These are phyloP conservation scores for Papilio protenor DNA, from an alignment of 2,888 invertebrate species.

Conservation along the genomic window DNA sequence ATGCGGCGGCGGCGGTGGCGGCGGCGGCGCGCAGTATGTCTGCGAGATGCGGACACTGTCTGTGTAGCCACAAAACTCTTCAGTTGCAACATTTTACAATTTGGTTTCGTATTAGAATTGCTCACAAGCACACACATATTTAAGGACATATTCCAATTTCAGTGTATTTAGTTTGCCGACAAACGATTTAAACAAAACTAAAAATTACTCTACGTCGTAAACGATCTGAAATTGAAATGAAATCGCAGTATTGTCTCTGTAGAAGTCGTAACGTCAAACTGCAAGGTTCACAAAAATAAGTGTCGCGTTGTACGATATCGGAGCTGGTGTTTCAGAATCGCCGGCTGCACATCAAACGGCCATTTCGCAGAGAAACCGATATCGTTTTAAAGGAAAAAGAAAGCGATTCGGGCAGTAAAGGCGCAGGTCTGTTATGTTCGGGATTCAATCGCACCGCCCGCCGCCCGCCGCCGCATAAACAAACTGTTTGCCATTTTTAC, in stretches of 20 bases:
- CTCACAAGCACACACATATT: not conserved
- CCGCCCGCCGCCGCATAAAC: conserved; percentile 69
- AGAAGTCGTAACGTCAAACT: not conserved
- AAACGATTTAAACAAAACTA: too few species aligned
- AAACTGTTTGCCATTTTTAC: conserved; percentile 81
- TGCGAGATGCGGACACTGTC: not conserved
- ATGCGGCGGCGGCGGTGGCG: not conserved
- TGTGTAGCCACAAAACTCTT: not conserved
- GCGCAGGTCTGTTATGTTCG: conserved; percentile 66
- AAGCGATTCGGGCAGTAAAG: conserved; percentile 61
- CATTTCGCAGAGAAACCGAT: conserved; percentile 17
- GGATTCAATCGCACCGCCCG: conserved; percentile 55
- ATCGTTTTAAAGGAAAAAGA: conserved; percentile 28
- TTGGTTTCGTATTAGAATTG: not conserved
- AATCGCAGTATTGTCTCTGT: not conserved
- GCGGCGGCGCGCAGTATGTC: not conserved
- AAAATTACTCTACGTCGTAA: not conserved
- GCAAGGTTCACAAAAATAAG: not conserved
- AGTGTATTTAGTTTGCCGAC: too few species aligned
- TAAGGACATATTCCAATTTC: too few species aligned
- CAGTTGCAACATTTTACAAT: not conserved
- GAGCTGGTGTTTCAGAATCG: conserved; percentile 1
- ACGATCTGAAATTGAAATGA: not conserved
- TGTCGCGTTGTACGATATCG: conserved; percentile 6
- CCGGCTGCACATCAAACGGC: conserved; percentile 25